These are phyloP conservation scores for Protodeltote pygarga DNA, from an alignment of 2,888 invertebrate genomes.

Conservation along the genomic window DNA sequence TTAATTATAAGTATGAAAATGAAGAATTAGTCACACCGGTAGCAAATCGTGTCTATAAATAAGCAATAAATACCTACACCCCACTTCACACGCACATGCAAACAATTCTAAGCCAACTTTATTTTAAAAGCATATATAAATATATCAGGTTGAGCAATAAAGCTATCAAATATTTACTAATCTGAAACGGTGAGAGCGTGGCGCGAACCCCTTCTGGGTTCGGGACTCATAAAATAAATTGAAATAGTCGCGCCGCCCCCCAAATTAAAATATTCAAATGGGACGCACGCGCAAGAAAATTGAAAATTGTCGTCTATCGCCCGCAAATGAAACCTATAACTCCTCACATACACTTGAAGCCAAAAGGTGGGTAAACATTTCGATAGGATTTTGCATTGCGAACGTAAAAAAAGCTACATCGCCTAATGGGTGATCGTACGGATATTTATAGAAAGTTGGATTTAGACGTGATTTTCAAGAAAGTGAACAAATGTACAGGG, in stretches of 20 bases:
- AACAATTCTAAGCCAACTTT: constrained; percentile 53
- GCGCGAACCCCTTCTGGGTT: constrained; percentile 83
- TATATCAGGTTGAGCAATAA: constrained; percentile 84
- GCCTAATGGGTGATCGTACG: constrained; percentile 35
- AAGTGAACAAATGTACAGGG: no score
- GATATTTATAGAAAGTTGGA: constrained; percentile 2
- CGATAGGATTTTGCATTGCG: constrained; percentile 44
- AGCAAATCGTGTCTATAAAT: not conserved
- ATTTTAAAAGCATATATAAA: constrained; percentile 79
- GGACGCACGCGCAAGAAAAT: constrained; percentile 88
- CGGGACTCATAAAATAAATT: constrained; percentile 86
- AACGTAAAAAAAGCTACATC: constrained; percentile 24
- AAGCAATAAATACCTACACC: constrained; percentile 10
- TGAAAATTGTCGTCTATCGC: constrained; percentile 87
- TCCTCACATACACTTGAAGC: constrained; percentile 75
- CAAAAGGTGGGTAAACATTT: constrained; percentile 57
- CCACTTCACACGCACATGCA: constrained; percentile 14
- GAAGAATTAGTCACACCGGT: not conserved
- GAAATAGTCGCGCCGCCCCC: constrained; percentile 87
- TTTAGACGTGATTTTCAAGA: no score
- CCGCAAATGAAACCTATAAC: constrained; percentile 88
- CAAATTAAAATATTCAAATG: constrained; percentile 88
- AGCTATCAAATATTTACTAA: constrained; percentile 87
- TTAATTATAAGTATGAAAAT: no score
- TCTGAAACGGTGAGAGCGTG: constrained; percentile 82